phyloP scores from a whole-genome alignment of 1,140 invertebrate species.

The Olivierus martensii region DNA sequence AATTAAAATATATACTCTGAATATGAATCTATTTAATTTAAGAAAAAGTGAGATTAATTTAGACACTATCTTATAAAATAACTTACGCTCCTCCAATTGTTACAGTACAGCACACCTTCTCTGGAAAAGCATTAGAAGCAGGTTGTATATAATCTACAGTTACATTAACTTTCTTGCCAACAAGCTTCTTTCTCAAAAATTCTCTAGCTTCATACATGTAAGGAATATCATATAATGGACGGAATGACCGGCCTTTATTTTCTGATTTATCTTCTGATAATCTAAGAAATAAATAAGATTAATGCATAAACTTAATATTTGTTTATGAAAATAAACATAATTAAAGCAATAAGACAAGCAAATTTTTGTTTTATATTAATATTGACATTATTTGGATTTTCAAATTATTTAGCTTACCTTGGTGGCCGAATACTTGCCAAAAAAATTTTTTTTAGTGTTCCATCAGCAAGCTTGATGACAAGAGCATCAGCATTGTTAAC shows the following conservation, averaged over 20 bases:
- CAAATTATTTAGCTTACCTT: slow-evolving; percentile 37
- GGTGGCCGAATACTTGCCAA: slow-evolving; percentile 90
- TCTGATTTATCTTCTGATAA: slow-evolving; percentile 12
- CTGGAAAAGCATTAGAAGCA: slow-evolving; percentile 77
- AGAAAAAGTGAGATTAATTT: too few species aligned
- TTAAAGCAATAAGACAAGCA: too few species aligned
- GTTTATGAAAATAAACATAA: too few species aligned
- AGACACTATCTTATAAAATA: too few species aligned
- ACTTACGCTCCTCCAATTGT: slow-evolving; percentile 30
- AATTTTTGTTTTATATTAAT: neutral
- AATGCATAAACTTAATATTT: too few species aligned
- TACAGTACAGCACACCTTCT: slow-evolving; percentile 92
- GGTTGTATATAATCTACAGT: slow-evolving; percentile 94
- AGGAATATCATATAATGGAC: slow-evolving; percentile 91
- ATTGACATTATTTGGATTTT: neutral
- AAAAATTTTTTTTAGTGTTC: slow-evolving; percentile 79
- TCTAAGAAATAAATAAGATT: slow-evolving; percentile 9
- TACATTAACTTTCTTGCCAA: slow-evolving; percentile 86
- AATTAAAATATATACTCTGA: too few species aligned
- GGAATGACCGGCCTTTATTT: slow-evolving; percentile 39
- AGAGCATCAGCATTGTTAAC: slow-evolving; percentile 88
- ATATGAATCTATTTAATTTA: too few species aligned
- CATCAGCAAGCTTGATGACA: slow-evolving; percentile 63
- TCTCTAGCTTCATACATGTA: slow-evolving; percentile 97
- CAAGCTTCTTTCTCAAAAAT: slow-evolving; percentile 87